Base-by-base conservation (phyloP, 2,113 vertebrate genomes). In the Ammodytes marinus region DNA sequence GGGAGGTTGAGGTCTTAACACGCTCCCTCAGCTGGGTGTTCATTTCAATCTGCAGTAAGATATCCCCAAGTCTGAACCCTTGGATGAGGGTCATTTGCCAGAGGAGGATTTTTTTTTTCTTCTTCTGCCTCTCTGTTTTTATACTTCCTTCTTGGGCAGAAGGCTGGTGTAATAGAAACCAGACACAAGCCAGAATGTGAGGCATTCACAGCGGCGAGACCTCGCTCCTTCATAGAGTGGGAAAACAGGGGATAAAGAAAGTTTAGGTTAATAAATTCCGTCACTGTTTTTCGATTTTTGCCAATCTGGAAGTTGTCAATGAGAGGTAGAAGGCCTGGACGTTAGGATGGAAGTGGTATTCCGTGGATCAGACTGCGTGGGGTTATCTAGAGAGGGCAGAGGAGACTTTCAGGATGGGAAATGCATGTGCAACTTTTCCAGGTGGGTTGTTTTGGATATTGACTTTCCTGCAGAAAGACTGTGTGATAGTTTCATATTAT, bases 111-210 rank as follows among this genome's bases (percentile, higher is more conserved):
- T 86, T 87, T 88, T 85, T 50, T 69, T 86, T 89, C 86, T 87
- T 88, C 84, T 50, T 69, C 77, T 65, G 45, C 60, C 84, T 81
- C 75, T 77, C 68, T 80, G 50, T 68, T 79, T 88, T 90, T 85
- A 57, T 81, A 85, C 82, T 91, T 93, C 88, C 87, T 91, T 89
- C 87, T 89, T 82, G 80, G 87, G 92, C 91, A 92, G 86, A 89
- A 86, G 88, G 88, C 89, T 89, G 91, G 86, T 84, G 86, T 93
- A 92, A 93, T 88, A 92, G 92, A 92, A 93, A 90, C 89, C 91
- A 92, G 94, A 93, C 86, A 77, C 82, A 57, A 80, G 85, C 77
- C 90, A 93, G 90, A 91, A 92, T 91, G 92, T 87, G 87, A 94
- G 88, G 88, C 88, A 80, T 88, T 84, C 85, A 77, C 72, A 69